These are phyloP conservation scores for Macrobrachium nipponense DNA, from an alignment of 1,140 invertebrate genomes.

Conservation along the genomic window DNA sequence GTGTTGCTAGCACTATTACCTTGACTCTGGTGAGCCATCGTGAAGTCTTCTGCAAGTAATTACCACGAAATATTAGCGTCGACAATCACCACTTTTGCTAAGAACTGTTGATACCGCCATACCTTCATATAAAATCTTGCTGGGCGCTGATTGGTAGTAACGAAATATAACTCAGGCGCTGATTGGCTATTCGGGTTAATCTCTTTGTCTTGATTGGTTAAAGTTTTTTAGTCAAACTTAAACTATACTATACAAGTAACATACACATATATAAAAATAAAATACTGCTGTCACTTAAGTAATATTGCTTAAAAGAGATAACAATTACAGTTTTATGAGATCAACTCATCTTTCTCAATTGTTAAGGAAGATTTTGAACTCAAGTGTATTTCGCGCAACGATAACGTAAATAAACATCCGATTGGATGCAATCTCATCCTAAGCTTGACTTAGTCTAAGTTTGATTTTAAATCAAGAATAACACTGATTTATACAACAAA, in stretches of 20 bases:
- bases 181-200: not conserved
- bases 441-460: too few species aligned
- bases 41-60: not conserved
- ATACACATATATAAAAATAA: too few species aligned
- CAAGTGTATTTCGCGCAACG: too few species aligned
- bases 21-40: not conserved
- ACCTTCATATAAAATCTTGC: not conserved
- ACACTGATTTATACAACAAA: too few species aligned
- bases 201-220: not conserved
- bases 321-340: too few species aligned
- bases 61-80: not conserved
- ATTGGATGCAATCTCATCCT: too few species aligned
- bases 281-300: too few species aligned
- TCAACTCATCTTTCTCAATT: too few species aligned
- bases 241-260: not conserved
- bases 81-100: not conserved
- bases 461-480: too few species aligned
- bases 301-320: too few species aligned
- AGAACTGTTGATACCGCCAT: not conserved
- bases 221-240: not conserved
- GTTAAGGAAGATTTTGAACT: too few species aligned
- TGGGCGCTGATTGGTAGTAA: constrained; percentile 1
- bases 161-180: not conserved
- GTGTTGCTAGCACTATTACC: too few species aligned
- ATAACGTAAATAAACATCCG: not conserved